Percentiles rank a stretch among this genome's conserved stretches.
These are phyloP conservation scores for Cerastoderma edule DNA, from an alignment of 2,888 invertebrate genomes.

Conservation along the genomic window DNA sequence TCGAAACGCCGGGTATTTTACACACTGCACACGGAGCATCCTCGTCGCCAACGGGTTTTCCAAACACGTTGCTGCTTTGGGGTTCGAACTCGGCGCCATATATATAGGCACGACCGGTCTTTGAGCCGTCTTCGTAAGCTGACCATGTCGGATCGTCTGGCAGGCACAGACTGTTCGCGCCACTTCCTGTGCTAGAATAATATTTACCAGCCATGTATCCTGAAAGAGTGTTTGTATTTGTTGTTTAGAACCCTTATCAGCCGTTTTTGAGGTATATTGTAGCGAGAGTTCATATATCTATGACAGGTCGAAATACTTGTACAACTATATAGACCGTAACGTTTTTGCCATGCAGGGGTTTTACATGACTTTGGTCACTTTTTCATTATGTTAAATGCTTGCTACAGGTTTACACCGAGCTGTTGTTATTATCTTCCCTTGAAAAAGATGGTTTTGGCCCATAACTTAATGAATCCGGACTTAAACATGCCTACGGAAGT, in stretches of 20 bases:
- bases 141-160: slow-evolving; percentile 15
- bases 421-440: too few relatives aligned
- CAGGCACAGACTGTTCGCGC: slow-evolving; percentile 7
- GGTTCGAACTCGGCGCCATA: slow-evolving; percentile 4
- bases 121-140: neutral
- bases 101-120: neutral
- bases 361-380: too few relatives aligned
- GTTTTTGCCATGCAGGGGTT: too few relatives aligned
- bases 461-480: too few relatives aligned
- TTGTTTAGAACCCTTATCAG: neutral
- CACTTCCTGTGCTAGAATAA: neutral
- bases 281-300: too few relatives aligned
- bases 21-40: slow-evolving; percentile 15
- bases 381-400: too few relatives aligned
- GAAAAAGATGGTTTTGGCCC: too few relatives aligned
- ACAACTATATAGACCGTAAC: too few relatives aligned
- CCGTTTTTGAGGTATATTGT: too few relatives aligned
- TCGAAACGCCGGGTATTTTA: neutral
- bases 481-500: too few relatives aligned
- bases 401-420: too few relatives aligned
- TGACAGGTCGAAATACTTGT: too few relatives aligned
- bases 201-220: slow-evolving; percentile 16
- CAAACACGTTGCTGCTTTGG: neutral
- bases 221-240: neutral
- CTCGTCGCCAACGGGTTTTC: neutral